phyloP scores from a whole-genome alignment of 1,140 invertebrate species.

The Venturia canescens region DNA sequence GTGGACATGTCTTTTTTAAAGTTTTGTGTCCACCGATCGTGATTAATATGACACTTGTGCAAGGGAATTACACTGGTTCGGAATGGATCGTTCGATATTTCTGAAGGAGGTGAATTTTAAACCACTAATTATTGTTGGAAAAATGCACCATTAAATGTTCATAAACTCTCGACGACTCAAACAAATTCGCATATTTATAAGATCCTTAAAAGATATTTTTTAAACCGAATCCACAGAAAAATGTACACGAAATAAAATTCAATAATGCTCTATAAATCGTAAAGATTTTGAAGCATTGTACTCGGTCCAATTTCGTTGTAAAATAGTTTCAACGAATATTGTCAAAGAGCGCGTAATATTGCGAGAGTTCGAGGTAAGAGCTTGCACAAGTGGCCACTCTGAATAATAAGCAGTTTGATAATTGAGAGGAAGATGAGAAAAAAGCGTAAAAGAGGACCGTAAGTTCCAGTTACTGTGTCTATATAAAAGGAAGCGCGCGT shows the following conservation, averaged over 20 bases:
- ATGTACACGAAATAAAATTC: neutral
- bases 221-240: neutral
- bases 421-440: conserved; percentile 10
- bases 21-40: no score
- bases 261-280: no score
- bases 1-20: no score
- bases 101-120: no score
- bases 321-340: neutral
- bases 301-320: neutral
- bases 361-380: conserved; percentile 18
- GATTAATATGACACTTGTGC: no score
- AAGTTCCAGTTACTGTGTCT: conserved; percentile 44
- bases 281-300: neutral
- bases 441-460: conserved; percentile 1
- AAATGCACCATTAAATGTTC: no score
- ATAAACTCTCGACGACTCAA: no score
- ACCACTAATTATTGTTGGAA: no score
- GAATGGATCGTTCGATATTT: no score
- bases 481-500: conserved; percentile 49
- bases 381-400: conserved; percentile 20
- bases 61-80: no score
- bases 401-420: conserved; percentile 32
- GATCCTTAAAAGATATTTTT: neutral
- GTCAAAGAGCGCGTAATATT: neutral
- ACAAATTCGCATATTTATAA: no score